Evolutionary conservation across 2,797 vertebrate genomes (phyloP).

Genomic region (Poecilia velifera): DNA sequence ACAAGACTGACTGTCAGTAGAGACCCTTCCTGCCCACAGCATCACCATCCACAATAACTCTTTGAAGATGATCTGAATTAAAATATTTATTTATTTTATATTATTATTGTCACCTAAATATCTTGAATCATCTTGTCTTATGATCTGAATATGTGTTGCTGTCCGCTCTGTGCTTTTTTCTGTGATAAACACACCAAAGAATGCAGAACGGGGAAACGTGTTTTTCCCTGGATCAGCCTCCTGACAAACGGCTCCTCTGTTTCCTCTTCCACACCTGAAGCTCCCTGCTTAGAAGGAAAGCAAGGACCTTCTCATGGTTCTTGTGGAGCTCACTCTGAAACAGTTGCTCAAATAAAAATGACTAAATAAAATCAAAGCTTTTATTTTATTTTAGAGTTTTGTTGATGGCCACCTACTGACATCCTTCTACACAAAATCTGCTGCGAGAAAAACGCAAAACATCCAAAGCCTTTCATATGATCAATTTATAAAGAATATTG

Average conservation of each 20-base stretch:
- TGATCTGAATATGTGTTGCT: neutral
- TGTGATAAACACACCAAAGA: neutral
- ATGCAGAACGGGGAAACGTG: neutral
- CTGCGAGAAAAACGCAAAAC: neutral
- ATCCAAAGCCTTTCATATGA: neutral
- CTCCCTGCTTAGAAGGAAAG: neutral
- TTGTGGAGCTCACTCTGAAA: neutral
- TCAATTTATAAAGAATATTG: neutral
- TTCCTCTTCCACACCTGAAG: neutral
- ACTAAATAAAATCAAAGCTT: neutral
- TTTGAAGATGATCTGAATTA: neutral
- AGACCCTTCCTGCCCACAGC: neutral
- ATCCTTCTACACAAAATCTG: neutral
- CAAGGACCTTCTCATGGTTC: neutral
- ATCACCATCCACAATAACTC: neutral
- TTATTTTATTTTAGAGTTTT: neutral
- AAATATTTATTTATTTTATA: neutral
- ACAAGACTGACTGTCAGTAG: neutral
- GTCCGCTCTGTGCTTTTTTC: neutral
- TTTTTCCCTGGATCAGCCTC: neutral
- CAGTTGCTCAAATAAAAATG: neutral
- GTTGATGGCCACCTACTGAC: neutral
- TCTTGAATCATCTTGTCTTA: constrained; percentile 1
- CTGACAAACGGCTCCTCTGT: neutral
- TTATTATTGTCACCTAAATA: neutral